Evolutionary conservation across 2,888 invertebrate species (phyloP), one percentile per base, ranked within the genome.

Genomic region (Priocnemis perturbator): DNA sequence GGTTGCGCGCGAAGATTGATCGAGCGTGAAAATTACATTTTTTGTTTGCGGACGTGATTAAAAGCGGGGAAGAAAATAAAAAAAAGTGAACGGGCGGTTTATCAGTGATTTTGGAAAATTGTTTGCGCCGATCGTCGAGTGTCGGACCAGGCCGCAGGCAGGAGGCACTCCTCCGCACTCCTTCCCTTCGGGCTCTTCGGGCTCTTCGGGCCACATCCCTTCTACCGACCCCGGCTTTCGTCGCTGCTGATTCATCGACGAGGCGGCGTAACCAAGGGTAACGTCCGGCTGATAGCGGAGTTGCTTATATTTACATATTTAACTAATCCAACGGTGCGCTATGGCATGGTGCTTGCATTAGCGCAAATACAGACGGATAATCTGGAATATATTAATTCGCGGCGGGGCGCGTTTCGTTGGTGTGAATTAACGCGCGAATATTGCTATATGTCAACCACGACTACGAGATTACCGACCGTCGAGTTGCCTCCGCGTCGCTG

Each of bases 271-370:
- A 71, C 64, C 62, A 55, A 57, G 70, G 69, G 67, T 68, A 71
- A 76, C 66, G 74, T 69, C 64, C 74, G 52, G 63, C 59, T 14
- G 44, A 67, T 71, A 62, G 55, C 73, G 60, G 67, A 48, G 21
- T 69, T 73, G 79, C 74, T 79, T 79, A 74, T 83, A 86, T 87
- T 86, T 86, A 83, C 85, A 86, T 86, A 85, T 85, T 86, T 86
- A 85, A 85, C 84, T 83, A 86, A 83, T 81, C 79, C 79, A 76
- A 79, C 78, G 72, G 73, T 69, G 72, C 71, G 71, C 67, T 74
- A 72, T 60, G 74, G 7, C 37, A 37, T 37, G 37, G 76, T 71
- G 74, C 68, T 68, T 76, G 79, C 84, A 83, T 83, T 83, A 83
- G 78, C 80, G 78, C 77, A 77, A 83, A 78, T 78, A 78, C 80